Percentiles rank a stretch among this genome's conserved stretches.
These are phyloP conservation scores for Chrysemys picta DNA, from an alignment of 2,113 vertebrate genomes.

Conservation along the genomic window DNA sequence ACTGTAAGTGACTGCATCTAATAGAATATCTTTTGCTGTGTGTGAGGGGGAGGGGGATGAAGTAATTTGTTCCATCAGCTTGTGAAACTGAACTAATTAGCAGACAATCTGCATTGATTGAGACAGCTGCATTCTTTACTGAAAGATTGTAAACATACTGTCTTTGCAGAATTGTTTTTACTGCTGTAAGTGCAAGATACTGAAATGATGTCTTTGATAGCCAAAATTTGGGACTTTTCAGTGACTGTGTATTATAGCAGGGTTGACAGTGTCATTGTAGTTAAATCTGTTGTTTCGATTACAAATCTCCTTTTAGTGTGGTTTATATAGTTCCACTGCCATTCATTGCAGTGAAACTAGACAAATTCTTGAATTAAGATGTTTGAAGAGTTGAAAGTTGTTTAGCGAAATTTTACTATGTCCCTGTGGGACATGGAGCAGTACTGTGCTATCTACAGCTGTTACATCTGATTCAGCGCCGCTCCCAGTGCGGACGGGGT, in stretches of 20 bases:
- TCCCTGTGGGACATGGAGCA: background rate
- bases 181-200: slow-evolving; percentile 55
- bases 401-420: background rate
- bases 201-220: slow-evolving; percentile 56
- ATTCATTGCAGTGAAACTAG: slow-evolving; percentile 67
- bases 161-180: slow-evolving; percentile 51
- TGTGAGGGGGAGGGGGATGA: slow-evolving; percentile 68
- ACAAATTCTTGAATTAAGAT: slow-evolving; percentile 58
- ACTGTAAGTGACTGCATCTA: slow-evolving; percentile 69
- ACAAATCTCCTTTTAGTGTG: background rate
- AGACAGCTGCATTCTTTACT: slow-evolving; percentile 79
- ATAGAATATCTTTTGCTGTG: slow-evolving; percentile 24
- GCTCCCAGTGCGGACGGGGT: background rate
- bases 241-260: slow-evolving; percentile 65
- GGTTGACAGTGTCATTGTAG: slow-evolving; percentile 57
- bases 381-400: slow-evolving; percentile 26
- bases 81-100: slow-evolving; percentile 84
- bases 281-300: slow-evolving; percentile 74
- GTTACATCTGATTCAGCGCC: background rate
- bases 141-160: slow-evolving; percentile 52
- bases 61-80: slow-evolving; percentile 88
- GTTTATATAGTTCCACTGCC: background rate
- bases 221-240: slow-evolving; percentile 57
- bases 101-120: slow-evolving; percentile 84
- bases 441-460: background rate